phyloP scores from a whole-genome alignment of 2,888 invertebrate species.

The Octonoba sinensis region DNA sequence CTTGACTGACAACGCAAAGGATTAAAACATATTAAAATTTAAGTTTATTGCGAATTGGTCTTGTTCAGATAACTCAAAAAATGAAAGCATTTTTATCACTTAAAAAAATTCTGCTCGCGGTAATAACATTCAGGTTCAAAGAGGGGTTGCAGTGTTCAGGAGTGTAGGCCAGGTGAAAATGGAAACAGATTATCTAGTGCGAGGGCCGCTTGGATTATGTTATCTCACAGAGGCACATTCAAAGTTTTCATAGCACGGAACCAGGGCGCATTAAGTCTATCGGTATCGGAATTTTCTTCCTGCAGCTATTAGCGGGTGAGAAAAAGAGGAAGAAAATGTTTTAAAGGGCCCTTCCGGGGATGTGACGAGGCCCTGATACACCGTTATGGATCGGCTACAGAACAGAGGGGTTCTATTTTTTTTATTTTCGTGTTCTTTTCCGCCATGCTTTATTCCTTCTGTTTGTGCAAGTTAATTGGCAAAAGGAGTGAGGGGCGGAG shows the following conservation, averaged over 20 bases:
- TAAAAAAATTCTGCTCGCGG: constrained; percentile 37
- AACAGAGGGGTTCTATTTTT: not conserved
- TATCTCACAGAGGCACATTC: constrained; percentile 56
- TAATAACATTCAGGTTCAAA: constrained; percentile 7
- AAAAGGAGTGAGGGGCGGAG: constrained; percentile 13
- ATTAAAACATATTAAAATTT: too few species aligned
- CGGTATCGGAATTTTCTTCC: constrained; percentile 49
- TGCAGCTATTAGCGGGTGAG: not conserved
- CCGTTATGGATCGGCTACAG: constrained; percentile 46
- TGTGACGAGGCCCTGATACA: constrained; percentile 20
- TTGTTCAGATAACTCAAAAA: too few species aligned
- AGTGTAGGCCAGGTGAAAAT: constrained; percentile 49
- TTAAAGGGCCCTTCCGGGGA: constrained; percentile 24
- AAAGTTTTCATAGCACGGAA: constrained; percentile 10
- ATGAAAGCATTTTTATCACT: constrained; percentile 41
- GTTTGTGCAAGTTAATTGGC: constrained; percentile 63
- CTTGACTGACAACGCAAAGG: too few species aligned
- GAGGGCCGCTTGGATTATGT: constrained; percentile 53
- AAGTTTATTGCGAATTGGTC: too few species aligned
- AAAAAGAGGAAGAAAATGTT: constrained; percentile 42
- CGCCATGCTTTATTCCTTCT: constrained; percentile 14
- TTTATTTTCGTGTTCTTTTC: not conserved
- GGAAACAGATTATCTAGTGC: constrained; percentile 61
- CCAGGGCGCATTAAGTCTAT: constrained; percentile 53
- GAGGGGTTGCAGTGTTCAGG: not conserved